phyloP scores from a whole-genome alignment of 2,113 vertebrate genomes.

The Rallus limicola region DNA sequence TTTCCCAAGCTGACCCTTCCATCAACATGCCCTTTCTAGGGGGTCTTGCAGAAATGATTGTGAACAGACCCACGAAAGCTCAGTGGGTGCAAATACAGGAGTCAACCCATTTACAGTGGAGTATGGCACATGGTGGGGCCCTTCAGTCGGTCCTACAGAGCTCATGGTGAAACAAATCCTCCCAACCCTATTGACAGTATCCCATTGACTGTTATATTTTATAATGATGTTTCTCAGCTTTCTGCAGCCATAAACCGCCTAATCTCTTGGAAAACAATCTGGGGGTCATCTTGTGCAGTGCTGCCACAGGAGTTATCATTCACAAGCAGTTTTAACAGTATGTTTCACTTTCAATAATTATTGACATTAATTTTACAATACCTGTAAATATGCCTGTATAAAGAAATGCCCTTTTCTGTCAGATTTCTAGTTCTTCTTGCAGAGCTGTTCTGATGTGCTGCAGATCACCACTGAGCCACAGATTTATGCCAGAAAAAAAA shows the following conservation, averaged over 20 bases:
- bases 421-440: not conserved
- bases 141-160: not conserved
- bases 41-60: not conserved
- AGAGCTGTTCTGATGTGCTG: not conserved
- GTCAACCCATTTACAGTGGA: rapidly evolving
- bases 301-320: not conserved
- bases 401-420: not conserved
- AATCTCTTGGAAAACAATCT: not conserved
- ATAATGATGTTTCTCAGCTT: not conserved
- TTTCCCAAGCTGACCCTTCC: not conserved
- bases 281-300: not conserved
- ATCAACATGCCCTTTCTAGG: not conserved
- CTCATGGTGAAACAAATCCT: not conserved
- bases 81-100: not conserved
- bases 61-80: not conserved
- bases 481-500: not conserved
- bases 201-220: not conserved
- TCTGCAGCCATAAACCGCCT: not conserved
- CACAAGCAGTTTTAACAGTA: not conserved
- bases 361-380: not conserved
- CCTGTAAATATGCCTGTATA: not conserved
- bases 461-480: not conserved
- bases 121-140: rapidly evolving
- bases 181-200: not conserved
- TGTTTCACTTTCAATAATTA: not conserved